A percentile compares a stretch with the other conserved stretches of the same genome.
Evolutionary conservation across 2,797 vertebrate genomes (phyloP).

Genomic region (Catharus ustulatus): DNA sequence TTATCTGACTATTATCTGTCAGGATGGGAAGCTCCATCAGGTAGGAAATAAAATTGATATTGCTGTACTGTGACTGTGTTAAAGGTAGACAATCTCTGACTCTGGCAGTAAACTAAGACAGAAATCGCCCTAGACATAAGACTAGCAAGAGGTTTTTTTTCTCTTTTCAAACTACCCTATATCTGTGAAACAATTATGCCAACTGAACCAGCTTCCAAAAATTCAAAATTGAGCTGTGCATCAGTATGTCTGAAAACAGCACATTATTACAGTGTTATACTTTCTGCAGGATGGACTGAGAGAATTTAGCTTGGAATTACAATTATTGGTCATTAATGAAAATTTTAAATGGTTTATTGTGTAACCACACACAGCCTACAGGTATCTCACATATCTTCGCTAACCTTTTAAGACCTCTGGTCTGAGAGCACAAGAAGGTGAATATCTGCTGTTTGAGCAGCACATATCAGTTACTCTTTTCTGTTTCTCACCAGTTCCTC

Average conservation of each 20-base stretch:
- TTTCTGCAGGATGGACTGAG: background rate
- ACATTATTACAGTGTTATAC: background rate
- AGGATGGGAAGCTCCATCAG: background rate
- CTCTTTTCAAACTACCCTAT: background rate
- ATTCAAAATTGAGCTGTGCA: background rate
- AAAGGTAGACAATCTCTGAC: background rate
- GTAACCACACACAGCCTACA: background rate
- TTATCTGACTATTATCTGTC: background rate
- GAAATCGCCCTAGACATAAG: background rate
- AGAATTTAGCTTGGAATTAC: background rate
- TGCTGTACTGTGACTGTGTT: background rate
- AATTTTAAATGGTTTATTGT: background rate
- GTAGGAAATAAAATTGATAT: background rate
- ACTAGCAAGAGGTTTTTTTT: background rate
- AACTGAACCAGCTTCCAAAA: background rate
- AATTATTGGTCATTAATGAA: background rate
- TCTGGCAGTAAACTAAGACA: background rate
- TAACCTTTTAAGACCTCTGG: background rate
- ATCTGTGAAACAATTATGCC: background rate
- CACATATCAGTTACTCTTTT: background rate
- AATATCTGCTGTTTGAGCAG: background rate
- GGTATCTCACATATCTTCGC: background rate
- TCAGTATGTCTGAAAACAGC: rapidly evolving
- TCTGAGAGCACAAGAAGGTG: background rate
- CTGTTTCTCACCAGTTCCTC: background rate